phyloP scores from a whole-genome alignment of 35 echinoderm and acorn worm genomes.

The Patiria miniata region DNA sequence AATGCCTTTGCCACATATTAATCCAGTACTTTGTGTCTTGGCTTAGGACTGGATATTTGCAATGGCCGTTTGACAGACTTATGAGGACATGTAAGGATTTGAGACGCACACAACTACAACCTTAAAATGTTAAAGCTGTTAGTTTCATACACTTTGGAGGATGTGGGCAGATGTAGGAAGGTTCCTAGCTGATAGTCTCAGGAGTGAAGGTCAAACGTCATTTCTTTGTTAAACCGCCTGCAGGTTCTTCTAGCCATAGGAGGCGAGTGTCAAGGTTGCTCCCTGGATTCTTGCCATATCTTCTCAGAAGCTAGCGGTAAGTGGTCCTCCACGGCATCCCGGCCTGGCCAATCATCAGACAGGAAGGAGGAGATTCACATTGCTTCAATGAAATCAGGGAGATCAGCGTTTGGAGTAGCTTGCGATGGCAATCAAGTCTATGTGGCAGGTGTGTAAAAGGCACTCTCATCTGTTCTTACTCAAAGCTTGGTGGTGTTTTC shows the following conservation, averaged over 20 bases:
- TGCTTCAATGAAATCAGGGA: not conserved
- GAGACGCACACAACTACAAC: too few species aligned
- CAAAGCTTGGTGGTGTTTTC: not conserved
- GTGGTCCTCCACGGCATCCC: not conserved
- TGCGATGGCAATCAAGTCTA: constrained; percentile 6
- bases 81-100: too few species aligned
- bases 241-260: constrained; percentile 37
- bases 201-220: too few species aligned
- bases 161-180: too few species aligned
- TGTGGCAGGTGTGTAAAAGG: constrained; percentile 9
- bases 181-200: too few species aligned
- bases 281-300: constrained; percentile 8
- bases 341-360: not conserved
- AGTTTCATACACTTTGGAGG: too few species aligned
- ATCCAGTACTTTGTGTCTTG: too few species aligned
- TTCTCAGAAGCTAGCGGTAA: not conserved
- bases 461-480: too few species aligned
- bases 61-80: too few species aligned
- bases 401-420: constrained; percentile 36
- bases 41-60: too few species aligned
- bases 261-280: constrained; percentile 24
- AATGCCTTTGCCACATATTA: too few species aligned
- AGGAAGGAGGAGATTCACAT: not conserved
- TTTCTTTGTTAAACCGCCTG: not conserved
- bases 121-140: too few species aligned